Evolutionary conservation across 2,888 invertebrate species (phyloP), one percentile per base, ranked within the genome.

Genomic region (Heteromyza rotundicornis): DNA sequence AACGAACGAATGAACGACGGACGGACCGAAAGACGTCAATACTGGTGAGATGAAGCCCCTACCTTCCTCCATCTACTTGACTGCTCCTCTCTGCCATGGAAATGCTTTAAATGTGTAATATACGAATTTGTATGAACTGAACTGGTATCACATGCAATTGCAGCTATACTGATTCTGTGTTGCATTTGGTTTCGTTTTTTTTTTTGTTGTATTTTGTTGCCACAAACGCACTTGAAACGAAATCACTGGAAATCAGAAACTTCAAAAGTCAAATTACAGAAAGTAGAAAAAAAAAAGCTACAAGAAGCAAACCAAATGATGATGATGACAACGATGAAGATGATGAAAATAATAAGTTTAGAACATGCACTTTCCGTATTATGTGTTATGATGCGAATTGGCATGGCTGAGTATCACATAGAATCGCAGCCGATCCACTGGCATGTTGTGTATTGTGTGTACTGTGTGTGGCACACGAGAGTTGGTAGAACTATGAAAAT

Each of bases 341-440:
- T 3, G 10, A 40, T 40, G 40, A 40, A 40, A 40, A 40, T 47
- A 47, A 47, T 47, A 47, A 47, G 47, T 47, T 47, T 47, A 47
- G 47, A 19, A 20, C 47, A 14, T 8, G 20, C 47, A 20, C 19
- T 47, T 47, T 3, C 47, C 47, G 14, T 19, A 47, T 19, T 19
- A 3, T 47, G 17, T n/a, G 56, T 16, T 32, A 64, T 60, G 66
- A 59, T 66, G 69, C 64, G 35, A 20, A 36, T 35, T 47, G 47
- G 47, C 47, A 8, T 47, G 40, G 35, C 68, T 58, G 70, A 71
- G 19, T 47, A 8, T 20, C 47, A 47, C 19, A n/a, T n/a, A 40
- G 10, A 40, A 7, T n/a, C 40, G 14, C 40, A 10, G 8, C 14
- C 40, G 40, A 27, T 27, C 10, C 27, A 36, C 8, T 2, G 2